Percentiles rank a stretch among this genome's conserved stretches.
These are phyloP conservation scores for Oncopeltus fasciatus DNA, from an alignment of 1,140 invertebrate genomes.

Conservation along the genomic window DNA sequence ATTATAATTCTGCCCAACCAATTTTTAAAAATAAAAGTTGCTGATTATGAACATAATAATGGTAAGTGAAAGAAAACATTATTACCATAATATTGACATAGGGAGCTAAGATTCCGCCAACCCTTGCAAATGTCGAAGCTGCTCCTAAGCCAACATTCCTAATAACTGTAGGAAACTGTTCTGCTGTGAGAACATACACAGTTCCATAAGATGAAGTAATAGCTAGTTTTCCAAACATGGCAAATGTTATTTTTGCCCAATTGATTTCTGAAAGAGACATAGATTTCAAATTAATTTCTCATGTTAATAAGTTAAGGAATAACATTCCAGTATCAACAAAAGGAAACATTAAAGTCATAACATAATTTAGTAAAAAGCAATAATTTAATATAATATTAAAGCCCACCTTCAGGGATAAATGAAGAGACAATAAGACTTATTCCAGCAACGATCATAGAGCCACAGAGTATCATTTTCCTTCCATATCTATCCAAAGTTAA, in stretches of 20 bases:
- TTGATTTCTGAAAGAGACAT: slow-evolving; percentile 38
- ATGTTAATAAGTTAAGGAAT: background rate
- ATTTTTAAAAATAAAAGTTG: too few relatives aligned
- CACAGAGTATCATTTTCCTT: slow-evolving; percentile 48
- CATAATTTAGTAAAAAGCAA: background rate
- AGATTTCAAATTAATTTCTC: too few relatives aligned
- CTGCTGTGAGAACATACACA: slow-evolving; percentile 65
- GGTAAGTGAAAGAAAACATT: too few relatives aligned
- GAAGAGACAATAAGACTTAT: slow-evolving; percentile 41
- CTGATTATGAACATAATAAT: too few relatives aligned
- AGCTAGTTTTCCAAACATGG: slow-evolving; percentile 68
- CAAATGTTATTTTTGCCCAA: slow-evolving; percentile 46
- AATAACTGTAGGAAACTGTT: slow-evolving; percentile 72
- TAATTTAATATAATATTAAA: too few relatives aligned
- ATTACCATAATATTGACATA: slow-evolving; percentile 48
- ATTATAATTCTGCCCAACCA: too few relatives aligned
- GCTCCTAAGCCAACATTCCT: slow-evolving; percentile 61
- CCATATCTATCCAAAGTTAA: slow-evolving; percentile 57
- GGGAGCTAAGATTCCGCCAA: slow-evolving; percentile 63
- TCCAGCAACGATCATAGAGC: slow-evolving; percentile 53
- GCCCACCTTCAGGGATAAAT: slow-evolving; percentile 42
- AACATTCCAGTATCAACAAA: background rate
- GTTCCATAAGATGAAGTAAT: slow-evolving; percentile 68
- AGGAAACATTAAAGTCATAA: background rate
- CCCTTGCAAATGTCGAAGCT: slow-evolving; percentile 56